phyloP scores from a whole-genome alignment of 37 sponge, comb jelly and placozoan genomes.

The Aphrocallistes beatrix region DNA sequence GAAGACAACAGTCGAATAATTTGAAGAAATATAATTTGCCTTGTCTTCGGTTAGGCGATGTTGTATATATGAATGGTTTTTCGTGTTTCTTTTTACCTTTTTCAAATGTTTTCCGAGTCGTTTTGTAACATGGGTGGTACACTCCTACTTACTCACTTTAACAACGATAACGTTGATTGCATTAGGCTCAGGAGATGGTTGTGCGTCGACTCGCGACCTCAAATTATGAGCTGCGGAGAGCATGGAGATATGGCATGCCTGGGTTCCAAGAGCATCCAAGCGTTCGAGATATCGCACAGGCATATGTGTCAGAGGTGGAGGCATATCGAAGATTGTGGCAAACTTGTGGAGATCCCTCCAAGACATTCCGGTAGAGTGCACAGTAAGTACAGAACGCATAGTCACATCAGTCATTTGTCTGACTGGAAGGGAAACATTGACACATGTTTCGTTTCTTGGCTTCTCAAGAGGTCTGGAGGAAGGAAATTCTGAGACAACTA shows the following conservation, averaged over 20 bases:
- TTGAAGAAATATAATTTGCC: background rate
- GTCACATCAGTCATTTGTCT: background rate
- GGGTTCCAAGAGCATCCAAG: too few relatives aligned
- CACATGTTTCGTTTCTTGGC: too few relatives aligned
- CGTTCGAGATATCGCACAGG: too few relatives aligned
- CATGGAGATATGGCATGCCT: background rate
- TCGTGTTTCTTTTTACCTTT: background rate
- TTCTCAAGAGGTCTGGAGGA: too few relatives aligned
- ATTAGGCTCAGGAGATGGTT: background rate
- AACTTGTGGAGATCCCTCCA: constrained; percentile 5
- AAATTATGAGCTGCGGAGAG: background rate
- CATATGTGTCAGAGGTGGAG: too few relatives aligned
- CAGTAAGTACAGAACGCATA: background rate
- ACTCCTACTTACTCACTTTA: background rate
- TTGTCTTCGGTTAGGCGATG: background rate
- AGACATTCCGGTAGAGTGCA: background rate
- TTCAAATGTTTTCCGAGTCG: too few relatives aligned
- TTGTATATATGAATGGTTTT: background rate
- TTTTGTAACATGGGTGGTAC: too few relatives aligned
- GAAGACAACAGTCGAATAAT: too few relatives aligned
- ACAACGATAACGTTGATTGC: background rate
- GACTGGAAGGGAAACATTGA: background rate
- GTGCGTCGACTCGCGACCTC: background rate
- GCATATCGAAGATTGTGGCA: background rate
- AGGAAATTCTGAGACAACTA: too few relatives aligned